These are phyloP conservation scores for Scaptomyza graminum DNA, from an alignment of 1,140 invertebrate species.

Conservation along the genomic window DNA sequence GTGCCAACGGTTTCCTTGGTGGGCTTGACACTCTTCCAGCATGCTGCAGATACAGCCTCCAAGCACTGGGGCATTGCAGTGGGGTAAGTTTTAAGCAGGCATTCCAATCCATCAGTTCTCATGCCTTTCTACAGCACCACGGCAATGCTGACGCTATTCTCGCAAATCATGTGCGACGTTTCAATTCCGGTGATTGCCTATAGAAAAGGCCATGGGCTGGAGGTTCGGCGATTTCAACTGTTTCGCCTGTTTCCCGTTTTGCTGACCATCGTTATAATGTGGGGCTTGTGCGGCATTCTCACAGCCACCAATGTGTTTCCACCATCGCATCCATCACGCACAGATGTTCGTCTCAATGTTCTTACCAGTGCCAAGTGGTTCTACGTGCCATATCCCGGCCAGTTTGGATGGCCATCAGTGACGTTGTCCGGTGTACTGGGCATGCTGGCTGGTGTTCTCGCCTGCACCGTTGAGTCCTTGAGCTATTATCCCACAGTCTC, in stretches of 20 bases:
- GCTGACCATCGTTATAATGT: conserved; percentile 91
- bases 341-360: conserved; percentile 90
- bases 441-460: conserved; percentile 92
- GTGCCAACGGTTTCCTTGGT: conserved; percentile 92
- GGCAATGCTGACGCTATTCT: conserved; percentile 91
- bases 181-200: conserved; percentile 87
- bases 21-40: conserved; percentile 91
- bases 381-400: conserved; percentile 93
- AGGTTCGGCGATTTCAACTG: conserved; percentile 88
- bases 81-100: conserved; percentile 85
- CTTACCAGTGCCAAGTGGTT: conserved; percentile 92
- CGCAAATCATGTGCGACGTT: conserved; percentile 90
- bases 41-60: conserved; percentile 89
- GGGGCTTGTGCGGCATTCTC: conserved; percentile 90
- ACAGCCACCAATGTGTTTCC: conserved; percentile 88
- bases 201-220: conserved; percentile 86
- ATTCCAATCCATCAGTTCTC: too few relatives aligned
- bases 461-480: conserved; percentile 93
- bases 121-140: conserved; percentile 88
- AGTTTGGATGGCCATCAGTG: conserved; percentile 94
- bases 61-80: conserved; percentile 92
- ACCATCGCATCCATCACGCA: conserved; percentile 89
- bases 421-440: conserved; percentile 88
- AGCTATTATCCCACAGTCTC: conserved; percentile 95
- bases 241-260: conserved; percentile 94